These are phyloP conservation scores for Carollia perspicillata DNA, from an alignment of 2,113 vertebrate species.

Conservation along the genomic window DNA sequence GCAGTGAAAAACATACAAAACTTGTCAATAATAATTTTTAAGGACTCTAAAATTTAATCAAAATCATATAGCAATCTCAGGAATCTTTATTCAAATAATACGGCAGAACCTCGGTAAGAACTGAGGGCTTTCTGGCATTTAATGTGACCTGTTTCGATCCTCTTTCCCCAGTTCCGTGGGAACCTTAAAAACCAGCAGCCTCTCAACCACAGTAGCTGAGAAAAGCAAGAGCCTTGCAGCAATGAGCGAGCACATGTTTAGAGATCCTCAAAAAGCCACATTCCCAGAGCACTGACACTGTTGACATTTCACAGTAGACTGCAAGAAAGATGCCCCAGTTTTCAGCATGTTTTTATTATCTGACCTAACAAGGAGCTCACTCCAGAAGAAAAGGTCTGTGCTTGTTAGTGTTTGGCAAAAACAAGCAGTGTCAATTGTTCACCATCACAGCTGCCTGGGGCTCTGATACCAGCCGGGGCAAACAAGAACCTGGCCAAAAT, in stretches of 20 bases:
- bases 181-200: neutral
- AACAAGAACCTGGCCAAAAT: neutral
- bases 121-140: neutral
- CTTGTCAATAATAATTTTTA: neutral
- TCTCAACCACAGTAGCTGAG: neutral
- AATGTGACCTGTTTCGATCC: neutral
- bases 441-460: neutral
- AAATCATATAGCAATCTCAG: neutral
- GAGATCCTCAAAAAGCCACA: neutral
- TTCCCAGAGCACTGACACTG: neutral
- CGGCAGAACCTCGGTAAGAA: neutral
- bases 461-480: neutral
- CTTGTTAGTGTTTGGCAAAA: neutral
- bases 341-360: neutral
- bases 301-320: neutral
- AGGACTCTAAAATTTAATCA: neutral
- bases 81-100: neutral
- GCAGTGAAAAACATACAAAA: neutral
- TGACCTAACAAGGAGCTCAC: neutral
- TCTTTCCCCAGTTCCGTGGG: neutral
- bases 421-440: neutral
- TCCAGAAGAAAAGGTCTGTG: neutral
- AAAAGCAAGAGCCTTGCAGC: neutral
- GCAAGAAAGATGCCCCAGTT: neutral
- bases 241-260: neutral